A percentile compares a stretch with the other conserved stretches of the same genome.
Conservation (phyloP, 1,140 invertebrate species). For the Hycleus phaleratus region DNA sequence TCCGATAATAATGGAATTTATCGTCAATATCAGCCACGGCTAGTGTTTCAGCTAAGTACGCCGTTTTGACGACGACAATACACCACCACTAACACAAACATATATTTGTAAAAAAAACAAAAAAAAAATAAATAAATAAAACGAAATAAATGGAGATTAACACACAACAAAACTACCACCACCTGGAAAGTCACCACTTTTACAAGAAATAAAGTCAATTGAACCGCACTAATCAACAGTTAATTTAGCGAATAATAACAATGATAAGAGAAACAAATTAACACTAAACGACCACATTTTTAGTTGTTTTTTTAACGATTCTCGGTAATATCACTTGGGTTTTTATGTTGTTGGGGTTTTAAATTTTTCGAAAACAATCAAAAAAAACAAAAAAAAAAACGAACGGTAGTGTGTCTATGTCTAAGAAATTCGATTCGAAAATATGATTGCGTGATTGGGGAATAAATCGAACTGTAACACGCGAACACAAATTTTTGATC, state of each 20-base stretch:
- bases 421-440: slow-evolving; percentile 14
- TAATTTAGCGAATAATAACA: no score
- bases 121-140: no score
- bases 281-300: neutral
- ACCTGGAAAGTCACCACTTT: neutral
- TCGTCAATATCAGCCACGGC: slow-evolving; percentile 38
- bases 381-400: neutral
- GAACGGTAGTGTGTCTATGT: slow-evolving; percentile 5
- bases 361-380: neutral
- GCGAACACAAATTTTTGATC: slow-evolving; percentile 13
- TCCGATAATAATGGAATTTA: slow-evolving; percentile 42
- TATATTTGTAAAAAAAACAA: neutral
- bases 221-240: neutral
- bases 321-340: no score
- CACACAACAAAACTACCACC: slow-evolving; percentile 2
- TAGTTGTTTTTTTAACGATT: neutral
- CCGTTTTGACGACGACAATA: slow-evolving; percentile 18
- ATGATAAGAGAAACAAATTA: no score
- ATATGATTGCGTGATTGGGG: slow-evolving; percentile 10
- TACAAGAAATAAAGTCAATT: neutral
- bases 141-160: no score
- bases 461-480: slow-evolving; percentile 16
- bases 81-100: neutral
- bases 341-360: no score
- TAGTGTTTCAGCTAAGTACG: slow-evolving; percentile 21